A percentile compares a stretch with the other conserved stretches of the same genome.
phyloP scores from a whole-genome alignment of 1,140 invertebrate genomes.

The Temnothorax curvispinosus region DNA sequence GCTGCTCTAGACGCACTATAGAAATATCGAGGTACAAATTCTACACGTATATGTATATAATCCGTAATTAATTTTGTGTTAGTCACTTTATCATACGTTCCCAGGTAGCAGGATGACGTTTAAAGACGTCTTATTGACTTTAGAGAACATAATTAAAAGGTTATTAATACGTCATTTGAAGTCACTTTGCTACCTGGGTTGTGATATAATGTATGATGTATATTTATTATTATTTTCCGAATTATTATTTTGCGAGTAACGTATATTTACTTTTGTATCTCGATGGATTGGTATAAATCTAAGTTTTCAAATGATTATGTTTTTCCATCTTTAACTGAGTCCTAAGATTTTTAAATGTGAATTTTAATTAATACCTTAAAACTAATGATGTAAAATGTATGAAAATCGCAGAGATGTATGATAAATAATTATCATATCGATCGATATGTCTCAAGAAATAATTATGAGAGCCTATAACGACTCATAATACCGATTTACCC shows the following conservation, averaged over 20 bases:
- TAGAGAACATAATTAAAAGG: too few species aligned
- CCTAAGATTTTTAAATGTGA: background rate
- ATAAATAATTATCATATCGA: background rate
- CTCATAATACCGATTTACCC: conserved; percentile 83
- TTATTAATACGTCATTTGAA: too few species aligned
- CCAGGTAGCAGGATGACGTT: too few species aligned
- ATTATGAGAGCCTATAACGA: background rate
- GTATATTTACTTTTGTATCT: conserved; percentile 3
- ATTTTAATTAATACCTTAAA: background rate
- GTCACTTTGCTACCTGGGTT: too few species aligned
- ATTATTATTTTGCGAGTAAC: background rate
- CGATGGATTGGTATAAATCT: background rate
- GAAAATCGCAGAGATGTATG: background rate
- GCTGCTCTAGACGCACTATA: conserved; percentile 74
- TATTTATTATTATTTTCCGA: background rate
- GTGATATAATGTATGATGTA: background rate
- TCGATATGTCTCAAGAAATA: background rate
- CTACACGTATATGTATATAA: background rate
- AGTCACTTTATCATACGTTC: background rate
- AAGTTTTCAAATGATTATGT: background rate
- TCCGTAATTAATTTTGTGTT: background rate
- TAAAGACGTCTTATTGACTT: too few species aligned
- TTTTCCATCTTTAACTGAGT: background rate
- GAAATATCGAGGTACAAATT: conserved; percentile 73
- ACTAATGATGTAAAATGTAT: background rate